These are phyloP conservation scores for Xestobium rufovillosum DNA, from an alignment of 2,888 invertebrate species.

Conservation along the genomic window DNA sequence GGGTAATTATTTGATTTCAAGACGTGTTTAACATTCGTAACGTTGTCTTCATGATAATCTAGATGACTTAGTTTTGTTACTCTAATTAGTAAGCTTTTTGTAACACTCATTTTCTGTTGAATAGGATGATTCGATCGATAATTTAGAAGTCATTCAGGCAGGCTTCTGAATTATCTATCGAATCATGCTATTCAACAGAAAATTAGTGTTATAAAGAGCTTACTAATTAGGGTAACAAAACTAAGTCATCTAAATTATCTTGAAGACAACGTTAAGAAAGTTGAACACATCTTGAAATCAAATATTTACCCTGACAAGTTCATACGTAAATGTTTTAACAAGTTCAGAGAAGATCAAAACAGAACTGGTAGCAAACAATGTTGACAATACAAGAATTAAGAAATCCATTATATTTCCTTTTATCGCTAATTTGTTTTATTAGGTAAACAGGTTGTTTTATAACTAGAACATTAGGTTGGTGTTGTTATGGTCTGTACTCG, in stretches of 20 bases:
- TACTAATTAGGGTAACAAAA: constrained; percentile 3
- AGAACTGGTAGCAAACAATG: too few species aligned
- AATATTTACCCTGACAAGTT: neutral
- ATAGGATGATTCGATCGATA: too few species aligned
- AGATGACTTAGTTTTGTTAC: constrained; percentile 3
- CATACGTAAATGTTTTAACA: too few species aligned
- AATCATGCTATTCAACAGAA: too few species aligned
- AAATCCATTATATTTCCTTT: constrained; percentile 6
- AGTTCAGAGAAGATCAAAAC: too few species aligned
- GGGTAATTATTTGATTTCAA: neutral
- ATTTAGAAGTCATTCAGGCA: constrained; percentile 4
- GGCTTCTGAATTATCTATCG: constrained; percentile 4
- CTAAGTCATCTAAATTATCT: neutral
- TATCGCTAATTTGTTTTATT: constrained; percentile 5
- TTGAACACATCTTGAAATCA: neutral
- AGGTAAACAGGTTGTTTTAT: constrained; percentile 3
- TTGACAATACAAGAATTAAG: too few species aligned
- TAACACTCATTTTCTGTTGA: neutral
- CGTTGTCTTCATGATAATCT: neutral
- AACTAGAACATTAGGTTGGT: neutral
- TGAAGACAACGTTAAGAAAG: neutral
- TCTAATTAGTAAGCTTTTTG: neutral
- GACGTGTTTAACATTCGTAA: neutral
- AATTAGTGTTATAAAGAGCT: neutral
- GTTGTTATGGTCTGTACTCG: too few species aligned